Conservation (phyloP, 2,888 invertebrate genomes). For the Scelioninae gen. 2 region DNA sequence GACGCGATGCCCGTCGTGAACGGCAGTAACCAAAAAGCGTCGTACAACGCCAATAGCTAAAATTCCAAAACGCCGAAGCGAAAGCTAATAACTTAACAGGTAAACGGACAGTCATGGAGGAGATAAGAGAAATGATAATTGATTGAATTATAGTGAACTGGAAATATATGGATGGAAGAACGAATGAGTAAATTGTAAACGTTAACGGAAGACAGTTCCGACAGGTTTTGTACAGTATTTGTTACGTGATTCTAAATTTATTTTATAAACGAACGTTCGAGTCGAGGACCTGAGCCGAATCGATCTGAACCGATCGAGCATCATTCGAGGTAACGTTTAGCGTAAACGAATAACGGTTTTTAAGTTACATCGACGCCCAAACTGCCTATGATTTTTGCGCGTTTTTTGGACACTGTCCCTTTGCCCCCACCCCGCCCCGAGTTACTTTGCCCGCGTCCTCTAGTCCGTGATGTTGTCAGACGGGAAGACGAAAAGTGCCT, state of each 20-base stretch:
- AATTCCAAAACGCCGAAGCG: constrained; percentile 21
- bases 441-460: constrained; percentile 41
- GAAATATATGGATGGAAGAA: too few relatives aligned
- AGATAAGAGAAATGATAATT: not conserved
- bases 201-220: constrained; percentile 14
- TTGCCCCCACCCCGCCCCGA: too few relatives aligned
- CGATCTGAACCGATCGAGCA: not conserved
- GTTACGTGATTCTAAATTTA: constrained; percentile 67
- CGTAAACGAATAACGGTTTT: too few relatives aligned
- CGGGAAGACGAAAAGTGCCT: constrained; percentile 48
- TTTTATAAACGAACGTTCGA: constrained; percentile 35
- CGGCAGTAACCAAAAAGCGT: constrained; percentile 64
- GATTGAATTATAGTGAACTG: too few relatives aligned
- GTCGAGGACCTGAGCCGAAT: not conserved
- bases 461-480: constrained; percentile 49
- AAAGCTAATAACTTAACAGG: too few relatives aligned
- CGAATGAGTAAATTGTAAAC: too few relatives aligned
- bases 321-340: not conserved
- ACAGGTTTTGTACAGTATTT: constrained; percentile 70
- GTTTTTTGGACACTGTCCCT: too few relatives aligned
- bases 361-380: too few relatives aligned
- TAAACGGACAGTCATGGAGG: too few relatives aligned
- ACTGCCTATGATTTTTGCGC: too few relatives aligned
- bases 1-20: constrained; percentile 65
- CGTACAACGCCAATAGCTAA: constrained; percentile 58